Conservation (phyloP, 2,888 invertebrate species). For the Tromatobia lineatoria region DNA sequence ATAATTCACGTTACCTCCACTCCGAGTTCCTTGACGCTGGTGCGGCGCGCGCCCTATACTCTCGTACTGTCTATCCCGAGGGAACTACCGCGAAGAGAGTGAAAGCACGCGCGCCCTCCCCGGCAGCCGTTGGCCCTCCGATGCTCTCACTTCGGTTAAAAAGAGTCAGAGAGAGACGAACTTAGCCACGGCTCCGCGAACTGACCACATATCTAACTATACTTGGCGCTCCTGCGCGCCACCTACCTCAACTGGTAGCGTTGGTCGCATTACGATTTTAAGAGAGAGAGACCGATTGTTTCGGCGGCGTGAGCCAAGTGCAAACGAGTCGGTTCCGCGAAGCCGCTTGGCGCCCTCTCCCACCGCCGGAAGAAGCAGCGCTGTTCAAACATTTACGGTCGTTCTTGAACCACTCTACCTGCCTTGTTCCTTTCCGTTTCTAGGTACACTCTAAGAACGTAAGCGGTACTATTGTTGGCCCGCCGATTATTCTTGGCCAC, state of each 20-base stretch:
- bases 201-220: conserved; percentile 13
- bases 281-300: conserved; percentile 78
- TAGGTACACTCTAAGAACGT: neutral
- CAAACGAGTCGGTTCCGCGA: conserved; percentile 73
- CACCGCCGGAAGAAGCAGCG: conserved; percentile 54
- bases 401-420: conserved; percentile 66
- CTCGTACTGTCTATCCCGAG: conserved; percentile 61
- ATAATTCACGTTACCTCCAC: conserved; percentile 70
- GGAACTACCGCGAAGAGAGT: conserved; percentile 64
- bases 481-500: too few relatives aligned
- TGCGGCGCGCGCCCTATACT: conserved; percentile 46
- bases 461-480: too few relatives aligned
- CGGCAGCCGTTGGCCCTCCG: neutral
- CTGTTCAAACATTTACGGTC: conserved; percentile 71
- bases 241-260: conserved; percentile 31
- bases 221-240: neutral
- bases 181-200: neutral
- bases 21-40: conserved; percentile 30
- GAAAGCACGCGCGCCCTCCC: conserved; percentile 49
- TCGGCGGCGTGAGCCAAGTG: conserved; percentile 79
- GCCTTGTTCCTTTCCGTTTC: conserved; percentile 48
- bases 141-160: neutral
- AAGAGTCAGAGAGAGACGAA: conserved; percentile 5
- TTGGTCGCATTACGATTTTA: conserved; percentile 77
- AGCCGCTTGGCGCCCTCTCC: conserved; percentile 9